Conservation (phyloP, 1,140 invertebrate species). For the Mercenaria mercenaria region DNA sequence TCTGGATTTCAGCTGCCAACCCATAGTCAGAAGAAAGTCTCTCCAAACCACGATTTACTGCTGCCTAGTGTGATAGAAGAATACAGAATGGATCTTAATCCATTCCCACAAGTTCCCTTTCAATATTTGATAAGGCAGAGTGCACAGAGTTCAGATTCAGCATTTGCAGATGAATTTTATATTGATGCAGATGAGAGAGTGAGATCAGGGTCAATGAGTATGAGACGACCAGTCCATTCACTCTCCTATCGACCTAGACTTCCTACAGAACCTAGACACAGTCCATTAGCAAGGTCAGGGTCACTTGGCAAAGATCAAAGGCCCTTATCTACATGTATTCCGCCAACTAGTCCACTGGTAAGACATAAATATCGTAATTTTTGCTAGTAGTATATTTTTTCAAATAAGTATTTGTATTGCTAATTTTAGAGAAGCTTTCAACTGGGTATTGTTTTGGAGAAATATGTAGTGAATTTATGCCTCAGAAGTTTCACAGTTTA, state of each 20-base stretch:
- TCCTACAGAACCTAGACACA: conserved; percentile 82
- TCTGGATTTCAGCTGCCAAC: conserved; percentile 85
- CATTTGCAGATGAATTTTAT: conserved; percentile 85
- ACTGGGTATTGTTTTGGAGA: no score
- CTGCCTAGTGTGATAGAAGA: conserved; percentile 84
- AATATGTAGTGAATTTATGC: no score
- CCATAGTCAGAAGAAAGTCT: conserved; percentile 78
- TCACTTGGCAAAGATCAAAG: conserved; percentile 81
- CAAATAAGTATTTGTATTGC: no score
- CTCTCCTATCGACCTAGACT: conserved; percentile 77
- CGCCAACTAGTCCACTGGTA: conserved; percentile 73
- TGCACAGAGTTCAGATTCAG: conserved; percentile 82
- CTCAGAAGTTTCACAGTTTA: no score
- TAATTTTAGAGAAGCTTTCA: no score
- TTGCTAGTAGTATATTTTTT: no score
- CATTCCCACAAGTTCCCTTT: conserved; percentile 83
- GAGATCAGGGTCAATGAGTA: conserved; percentile 82
- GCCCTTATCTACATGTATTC: conserved; percentile 77
- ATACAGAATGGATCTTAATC: conserved; percentile 78
- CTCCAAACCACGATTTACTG: conserved; percentile 86
- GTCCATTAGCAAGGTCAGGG: conserved; percentile 82
- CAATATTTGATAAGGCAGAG: conserved; percentile 82
- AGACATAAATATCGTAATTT: background rate
- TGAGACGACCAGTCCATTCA: conserved; percentile 59
- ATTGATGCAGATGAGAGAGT: conserved; percentile 82